Percentiles rank a stretch among this genome's conserved stretches.
Conservation (phyloP, 2,113 vertebrate species). For the Desmodus rotundus region DNA sequence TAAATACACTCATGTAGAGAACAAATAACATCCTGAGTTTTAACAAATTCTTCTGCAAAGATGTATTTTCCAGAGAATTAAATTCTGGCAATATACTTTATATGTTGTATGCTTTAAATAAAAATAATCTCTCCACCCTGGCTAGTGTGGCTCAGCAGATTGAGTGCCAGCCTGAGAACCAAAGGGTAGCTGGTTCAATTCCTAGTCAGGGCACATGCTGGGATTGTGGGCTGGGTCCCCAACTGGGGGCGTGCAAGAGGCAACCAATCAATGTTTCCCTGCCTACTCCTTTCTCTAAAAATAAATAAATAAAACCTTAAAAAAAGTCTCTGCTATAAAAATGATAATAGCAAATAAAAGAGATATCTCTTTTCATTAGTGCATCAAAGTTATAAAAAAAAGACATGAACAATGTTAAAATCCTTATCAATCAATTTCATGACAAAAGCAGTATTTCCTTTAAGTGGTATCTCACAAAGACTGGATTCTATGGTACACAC, state of each 20-base stretch:
- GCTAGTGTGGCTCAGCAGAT: no score
- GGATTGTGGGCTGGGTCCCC: no score
- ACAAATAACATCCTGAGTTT: neutral
- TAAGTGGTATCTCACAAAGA: neutral
- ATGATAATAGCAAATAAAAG: constrained; percentile 30
- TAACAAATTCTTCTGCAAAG: neutral
- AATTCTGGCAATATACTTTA: neutral
- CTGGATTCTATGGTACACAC: neutral
- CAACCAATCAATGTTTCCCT: no score
- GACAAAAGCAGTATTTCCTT: neutral
- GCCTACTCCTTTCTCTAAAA: no score
- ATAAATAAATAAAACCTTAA: neutral
- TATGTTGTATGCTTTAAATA: neutral
- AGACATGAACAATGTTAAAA: neutral
- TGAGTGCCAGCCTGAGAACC: no score
- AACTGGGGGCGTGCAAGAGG: no score
- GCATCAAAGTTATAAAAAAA: neutral
- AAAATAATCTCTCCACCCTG: neutral
- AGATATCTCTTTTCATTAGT: neutral
- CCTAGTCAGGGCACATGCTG: no score
- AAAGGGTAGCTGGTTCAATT: no score
- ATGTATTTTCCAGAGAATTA: constrained; percentile 15
- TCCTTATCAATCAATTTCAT: neutral
- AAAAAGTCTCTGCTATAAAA: constrained; percentile 9
- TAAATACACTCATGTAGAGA: neutral